phyloP scores from a whole-genome alignment of 2,888 invertebrate species.

The Acrobasis consociella region DNA sequence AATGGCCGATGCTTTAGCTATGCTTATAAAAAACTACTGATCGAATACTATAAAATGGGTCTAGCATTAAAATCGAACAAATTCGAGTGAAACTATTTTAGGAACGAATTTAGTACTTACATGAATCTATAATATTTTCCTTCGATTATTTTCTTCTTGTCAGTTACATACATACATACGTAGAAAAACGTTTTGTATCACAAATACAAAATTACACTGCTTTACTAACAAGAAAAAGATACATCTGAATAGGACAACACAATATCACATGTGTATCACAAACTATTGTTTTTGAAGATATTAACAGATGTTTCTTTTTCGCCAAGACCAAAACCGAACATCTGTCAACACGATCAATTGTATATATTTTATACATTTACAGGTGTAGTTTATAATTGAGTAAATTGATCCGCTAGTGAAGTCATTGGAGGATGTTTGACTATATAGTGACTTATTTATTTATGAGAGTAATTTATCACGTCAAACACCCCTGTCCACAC shows the following conservation, averaged over 20 bases:
- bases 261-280: constrained; percentile 3
- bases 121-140: background rate
- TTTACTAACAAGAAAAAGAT: background rate
- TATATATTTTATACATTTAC: background rate
- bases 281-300: background rate
- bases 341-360: background rate
- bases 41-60: background rate
- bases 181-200: background rate
- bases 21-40: background rate
- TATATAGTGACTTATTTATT: background rate
- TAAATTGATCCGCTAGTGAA: background rate
- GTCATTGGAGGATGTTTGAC: background rate
- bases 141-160: background rate
- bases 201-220: background rate
- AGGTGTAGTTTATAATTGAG: background rate
- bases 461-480: background rate
- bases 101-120: background rate
- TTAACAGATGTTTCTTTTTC: background rate
- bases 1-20: background rate
- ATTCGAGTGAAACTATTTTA: constrained; percentile 1
- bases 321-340: background rate
- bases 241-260: background rate
- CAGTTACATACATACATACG: background rate
- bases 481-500: background rate
- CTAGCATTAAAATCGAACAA: background rate